Base-by-base conservation (phyloP, 2,113 vertebrate species). In the Perca flavescens region DNA sequence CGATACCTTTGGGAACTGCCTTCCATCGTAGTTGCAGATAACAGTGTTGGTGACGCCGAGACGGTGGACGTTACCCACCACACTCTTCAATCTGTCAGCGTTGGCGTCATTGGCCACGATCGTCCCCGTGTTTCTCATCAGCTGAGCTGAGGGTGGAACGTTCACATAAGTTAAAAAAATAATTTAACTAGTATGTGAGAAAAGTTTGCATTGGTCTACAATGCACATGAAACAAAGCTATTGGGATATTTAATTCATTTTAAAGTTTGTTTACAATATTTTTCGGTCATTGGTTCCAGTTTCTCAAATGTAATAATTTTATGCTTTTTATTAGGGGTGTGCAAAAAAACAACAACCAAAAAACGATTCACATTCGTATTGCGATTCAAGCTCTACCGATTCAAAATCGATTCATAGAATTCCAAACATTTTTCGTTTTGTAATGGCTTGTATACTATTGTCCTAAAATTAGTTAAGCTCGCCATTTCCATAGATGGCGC, bases 41-140 rank as follows among this genome's bases (percentile, higher is more conserved):
- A 99, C 89, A 0, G 96, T 73, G 56, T 99, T 99, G 82, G 97
- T 99, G 91, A 99, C 96, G 4, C 98, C 98, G 66, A 99, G 90
- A 0, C 98, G 96, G 84, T 99, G 98, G 88, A 99, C 86, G 89
- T 99, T 99, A 43, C 98, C 98, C 21, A 99, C 97, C 14, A 99
- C 98, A 0, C 97, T 98, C 43, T 95, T 97, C 1, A 99, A 69
- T 22, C 98, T 94, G 13, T 98, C 97, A 0, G 96, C 95, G 0
- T 89, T 99, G 85, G 96, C 96, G 17, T 99, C 98, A 0, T 99
- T 99, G 7, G 97, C 98, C 67, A 99, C 90, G 22, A 99, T 97
- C 85, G 96, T 89, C 0, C 98, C 98, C 0, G 98, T 99, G 92
- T 99, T 99, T 94, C 96, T 99, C 97, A 99, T 99, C 31, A 99